Evolutionary conservation across 2,113 vertebrate genomes (phyloP), one percentile per base, ranked within the genome.

Genomic region (Nothobranchius kuhntae): DNA sequence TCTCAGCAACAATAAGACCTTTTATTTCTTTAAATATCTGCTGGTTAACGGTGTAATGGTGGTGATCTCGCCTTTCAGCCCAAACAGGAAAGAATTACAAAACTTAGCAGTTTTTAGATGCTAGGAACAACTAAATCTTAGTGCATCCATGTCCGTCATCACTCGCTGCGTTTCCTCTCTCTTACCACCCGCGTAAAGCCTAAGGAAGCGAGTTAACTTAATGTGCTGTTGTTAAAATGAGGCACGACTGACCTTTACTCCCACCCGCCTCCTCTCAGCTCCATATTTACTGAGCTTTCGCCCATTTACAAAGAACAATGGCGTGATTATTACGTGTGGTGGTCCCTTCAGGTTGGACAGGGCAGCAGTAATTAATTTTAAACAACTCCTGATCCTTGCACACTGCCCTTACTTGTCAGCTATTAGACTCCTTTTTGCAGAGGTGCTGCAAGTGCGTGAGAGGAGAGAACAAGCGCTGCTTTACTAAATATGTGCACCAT

Each of bases 201-300:
- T 82, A 91, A 94, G 95, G 94, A 95, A 95, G 93, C 91, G 89
- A 93, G 93, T 95, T 93, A 93, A 87, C 91, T 93, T 94, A 95
- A 95, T 94, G 94, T 93, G 93, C 91, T 92, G 91, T 92, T 65
- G 83, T 93, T 89, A 90, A 94, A 93, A 73, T 86, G 84, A 91
- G 88, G 73, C 88, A 86, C 76, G 86, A 80, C 73, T 87, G 86
- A 90, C 90, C 90, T 88, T 88, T 88, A 77, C 73, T 80, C 79
- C 75, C 69, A 70, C 76, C 70, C 80, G 65, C 64, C 67, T 73
- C 80, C 68, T 78, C 80, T 75, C 70, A 78, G 70, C 70, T 70
- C 75, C 75, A 42, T 86, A 75, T 89, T 88, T 85, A 80, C 81
- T 9, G 48, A 86, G 87, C 73, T 80, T 84, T 68, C 84, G 84